Evolutionary conservation across 2,888 invertebrate species (phyloP).

Genomic region (Camptogramma bilineatum): DNA sequence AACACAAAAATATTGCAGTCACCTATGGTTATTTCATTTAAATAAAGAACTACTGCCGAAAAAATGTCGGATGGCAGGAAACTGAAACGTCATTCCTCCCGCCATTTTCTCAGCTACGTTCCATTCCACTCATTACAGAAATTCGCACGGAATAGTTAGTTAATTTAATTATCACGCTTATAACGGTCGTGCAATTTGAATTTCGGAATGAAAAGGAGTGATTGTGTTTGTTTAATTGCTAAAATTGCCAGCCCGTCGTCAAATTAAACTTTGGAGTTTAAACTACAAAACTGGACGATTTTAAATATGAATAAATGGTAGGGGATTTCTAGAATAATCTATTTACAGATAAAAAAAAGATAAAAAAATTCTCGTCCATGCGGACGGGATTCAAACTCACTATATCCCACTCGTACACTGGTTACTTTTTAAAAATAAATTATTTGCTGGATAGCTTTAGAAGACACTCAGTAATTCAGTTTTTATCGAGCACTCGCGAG

Average conservation of each 20-base stretch:
- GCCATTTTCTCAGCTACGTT: conserved; percentile 33
- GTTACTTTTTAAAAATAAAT: too few species aligned
- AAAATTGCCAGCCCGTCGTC: conserved; percentile 28
- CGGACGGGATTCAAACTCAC: too few species aligned
- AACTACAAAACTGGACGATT: neutral
- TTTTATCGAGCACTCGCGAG: conserved; percentile 20
- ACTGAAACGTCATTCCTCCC: conserved; percentile 35
- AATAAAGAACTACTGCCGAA: neutral
- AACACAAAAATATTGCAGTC: too few species aligned
- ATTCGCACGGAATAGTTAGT: conserved; percentile 53
- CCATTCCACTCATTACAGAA: conserved; percentile 44
- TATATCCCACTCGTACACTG: too few species aligned
- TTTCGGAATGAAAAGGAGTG: conserved; percentile 22
- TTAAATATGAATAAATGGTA: neutral
- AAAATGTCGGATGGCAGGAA: conserved; percentile 19
- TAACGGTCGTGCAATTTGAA: conserved; percentile 42
- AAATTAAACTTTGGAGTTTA: conserved; percentile 15
- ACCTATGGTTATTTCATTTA: neutral
- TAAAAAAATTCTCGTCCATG: too few species aligned
- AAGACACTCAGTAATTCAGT: neutral
- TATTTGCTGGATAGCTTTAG: neutral
- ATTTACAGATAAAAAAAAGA: too few species aligned
- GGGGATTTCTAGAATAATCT: too few species aligned
- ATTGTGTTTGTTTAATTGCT: conserved; percentile 36
- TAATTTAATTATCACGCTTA: conserved; percentile 58